phyloP scores from a whole-genome alignment of 2,797 vertebrate genomes.

The Coccyzus lansbergi region DNA sequence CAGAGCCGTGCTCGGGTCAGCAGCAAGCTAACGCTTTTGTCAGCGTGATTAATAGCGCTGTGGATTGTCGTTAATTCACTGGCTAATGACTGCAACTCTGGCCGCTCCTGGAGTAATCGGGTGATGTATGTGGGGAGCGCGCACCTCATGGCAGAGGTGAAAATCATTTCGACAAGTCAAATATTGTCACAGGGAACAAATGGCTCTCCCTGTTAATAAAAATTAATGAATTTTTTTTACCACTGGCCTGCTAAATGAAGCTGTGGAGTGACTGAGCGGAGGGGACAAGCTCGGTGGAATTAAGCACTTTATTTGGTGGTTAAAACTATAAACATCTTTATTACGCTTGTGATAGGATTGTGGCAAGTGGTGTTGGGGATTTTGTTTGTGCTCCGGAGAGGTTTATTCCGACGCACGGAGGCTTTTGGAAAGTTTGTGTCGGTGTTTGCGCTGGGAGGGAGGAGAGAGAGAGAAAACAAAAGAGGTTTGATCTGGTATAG shows the following conservation, averaged over 20 bases:
- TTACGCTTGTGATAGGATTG: constrained; percentile 35
- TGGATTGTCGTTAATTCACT: constrained; percentile 98
- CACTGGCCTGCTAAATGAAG: constrained; percentile 87
- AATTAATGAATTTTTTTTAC: constrained; percentile 92
- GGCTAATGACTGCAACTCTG: constrained; percentile 96
- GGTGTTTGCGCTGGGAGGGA: background rate
- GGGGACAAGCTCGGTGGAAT: constrained; percentile 53
- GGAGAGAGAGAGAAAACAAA: background rate
- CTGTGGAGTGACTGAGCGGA: constrained; percentile 69
- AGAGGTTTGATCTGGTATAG: background rate
- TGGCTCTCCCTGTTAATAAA: constrained; percentile 93
- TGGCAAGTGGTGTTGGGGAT: background rate
- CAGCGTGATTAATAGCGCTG: constrained; percentile 98
- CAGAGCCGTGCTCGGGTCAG: constrained; percentile 85
- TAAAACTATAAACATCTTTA: constrained; percentile 73
- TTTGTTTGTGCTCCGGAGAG: background rate
- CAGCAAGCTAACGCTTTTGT: constrained; percentile 91
- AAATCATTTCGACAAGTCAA: constrained; percentile 96
- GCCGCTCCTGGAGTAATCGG: constrained; percentile 89
- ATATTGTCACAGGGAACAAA: constrained; percentile 89
- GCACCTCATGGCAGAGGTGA: constrained; percentile 95
- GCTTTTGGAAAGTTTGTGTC: background rate
- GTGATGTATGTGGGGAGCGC: constrained; percentile 93
- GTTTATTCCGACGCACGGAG: background rate
- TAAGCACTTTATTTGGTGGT: constrained; percentile 74